These are phyloP conservation scores for Struthidea cinerea DNA, from an alignment of 2,113 vertebrate genomes.

Conservation along the genomic window DNA sequence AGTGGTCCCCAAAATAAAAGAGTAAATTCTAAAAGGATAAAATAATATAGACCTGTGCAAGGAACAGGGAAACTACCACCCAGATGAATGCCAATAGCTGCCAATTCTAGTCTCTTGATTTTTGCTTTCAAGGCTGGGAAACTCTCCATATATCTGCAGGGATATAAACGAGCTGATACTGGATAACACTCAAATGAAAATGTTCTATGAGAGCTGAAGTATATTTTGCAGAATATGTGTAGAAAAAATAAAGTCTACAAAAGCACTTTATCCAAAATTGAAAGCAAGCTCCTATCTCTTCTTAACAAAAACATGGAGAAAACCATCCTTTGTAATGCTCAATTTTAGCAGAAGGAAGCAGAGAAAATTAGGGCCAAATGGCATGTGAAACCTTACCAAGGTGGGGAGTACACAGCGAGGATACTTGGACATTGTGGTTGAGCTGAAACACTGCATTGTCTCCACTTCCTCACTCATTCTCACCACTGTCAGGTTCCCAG, in stretches of 20 bases:
- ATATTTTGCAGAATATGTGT: not conserved
- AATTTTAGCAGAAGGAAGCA: not conserved
- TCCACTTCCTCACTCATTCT: not conserved
- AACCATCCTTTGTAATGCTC: not conserved
- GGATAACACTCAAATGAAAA: constrained; percentile 23
- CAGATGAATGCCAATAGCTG: constrained; percentile 24
- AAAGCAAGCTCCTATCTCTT: not conserved
- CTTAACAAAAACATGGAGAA: not conserved
- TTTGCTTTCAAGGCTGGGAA: constrained; percentile 53
- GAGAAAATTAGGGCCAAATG: not conserved
- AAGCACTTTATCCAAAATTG: not conserved
- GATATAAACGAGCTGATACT: constrained; percentile 16
- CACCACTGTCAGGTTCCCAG: not conserved
- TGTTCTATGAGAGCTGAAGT: not conserved
- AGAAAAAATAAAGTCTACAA: not conserved
- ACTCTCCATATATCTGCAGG: constrained; percentile 47
- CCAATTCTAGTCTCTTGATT: constrained; percentile 36
- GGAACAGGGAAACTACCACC: not conserved
- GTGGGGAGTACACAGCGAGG: not conserved
- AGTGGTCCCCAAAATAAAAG: not conserved
- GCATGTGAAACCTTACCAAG: not conserved
- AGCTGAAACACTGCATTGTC: not conserved
- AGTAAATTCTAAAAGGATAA: not conserved
- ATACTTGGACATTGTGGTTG: fast-evolving
- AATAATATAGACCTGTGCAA: constrained; percentile 14